phyloP scores from a whole-genome alignment of 2,888 invertebrate species.

The Mimachlamys varia region DNA sequence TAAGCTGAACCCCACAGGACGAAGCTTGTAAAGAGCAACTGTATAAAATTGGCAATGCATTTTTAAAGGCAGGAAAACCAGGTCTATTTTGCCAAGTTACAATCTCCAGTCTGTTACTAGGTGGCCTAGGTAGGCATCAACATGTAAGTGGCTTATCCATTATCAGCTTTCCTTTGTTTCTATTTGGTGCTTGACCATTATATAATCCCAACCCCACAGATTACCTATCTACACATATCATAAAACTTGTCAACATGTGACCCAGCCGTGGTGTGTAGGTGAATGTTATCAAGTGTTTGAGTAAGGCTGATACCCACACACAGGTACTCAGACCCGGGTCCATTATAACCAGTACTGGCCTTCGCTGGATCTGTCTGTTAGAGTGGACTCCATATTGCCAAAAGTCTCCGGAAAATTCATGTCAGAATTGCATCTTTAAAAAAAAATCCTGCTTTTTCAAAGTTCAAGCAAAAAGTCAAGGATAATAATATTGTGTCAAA shows the following conservation, averaged over 20 bases:
- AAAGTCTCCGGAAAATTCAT: not conserved
- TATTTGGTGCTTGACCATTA: not conserved
- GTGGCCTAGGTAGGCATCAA: not conserved
- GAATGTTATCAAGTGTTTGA: constrained; percentile 36
- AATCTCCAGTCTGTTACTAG: not conserved
- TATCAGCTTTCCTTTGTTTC: not conserved
- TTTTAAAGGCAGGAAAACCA: constrained; percentile 9
- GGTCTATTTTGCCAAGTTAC: constrained; percentile 12
- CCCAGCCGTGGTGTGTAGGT: not conserved
- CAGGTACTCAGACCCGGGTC: not conserved
- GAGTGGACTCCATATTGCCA: not conserved
- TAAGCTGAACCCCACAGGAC: not conserved
- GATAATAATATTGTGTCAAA: not conserved
- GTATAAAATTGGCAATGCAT: constrained; percentile 21
- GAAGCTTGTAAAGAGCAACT: not conserved
- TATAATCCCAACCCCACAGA: not conserved
- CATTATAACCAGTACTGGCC: not conserved
- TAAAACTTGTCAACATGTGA: constrained; percentile 36
- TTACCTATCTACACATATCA: constrained; percentile 19
- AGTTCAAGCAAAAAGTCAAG: not conserved
- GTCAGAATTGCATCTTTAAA: not conserved
- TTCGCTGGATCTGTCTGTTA: not conserved
- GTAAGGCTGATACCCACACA: not conserved
- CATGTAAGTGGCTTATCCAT: not conserved
- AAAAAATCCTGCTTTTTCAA: not conserved